Evolutionary conservation across 2,888 invertebrate genomes (phyloP).

Genomic region (Apotomis capreana): DNA sequence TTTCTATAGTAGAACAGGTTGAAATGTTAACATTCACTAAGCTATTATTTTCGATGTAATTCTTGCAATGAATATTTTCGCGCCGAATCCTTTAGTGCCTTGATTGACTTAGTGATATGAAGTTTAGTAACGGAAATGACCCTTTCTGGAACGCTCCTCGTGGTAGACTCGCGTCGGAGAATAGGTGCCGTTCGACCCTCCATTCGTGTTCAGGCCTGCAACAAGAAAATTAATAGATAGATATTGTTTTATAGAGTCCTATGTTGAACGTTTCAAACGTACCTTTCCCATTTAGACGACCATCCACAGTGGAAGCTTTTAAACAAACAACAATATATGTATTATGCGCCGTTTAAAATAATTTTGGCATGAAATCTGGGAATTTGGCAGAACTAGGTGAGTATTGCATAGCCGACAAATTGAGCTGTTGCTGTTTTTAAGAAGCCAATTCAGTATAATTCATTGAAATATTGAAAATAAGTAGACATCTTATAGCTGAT

Average conservation of each 20-base stretch:
- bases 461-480: too few species aligned
- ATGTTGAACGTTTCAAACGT: constrained; percentile 44
- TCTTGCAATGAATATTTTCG: constrained; percentile 10
- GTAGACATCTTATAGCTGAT: too few species aligned
- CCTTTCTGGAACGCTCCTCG: constrained; percentile 90
- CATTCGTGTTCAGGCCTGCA: constrained; percentile 85
- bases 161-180: constrained; percentile 92
- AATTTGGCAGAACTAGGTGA: neutral
- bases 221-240: constrained; percentile 44
- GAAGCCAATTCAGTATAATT: too few species aligned
- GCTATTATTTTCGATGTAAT: neutral
- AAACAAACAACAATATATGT: constrained; percentile 45
- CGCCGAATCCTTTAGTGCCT: constrained; percentile 11
- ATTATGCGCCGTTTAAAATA: neutral
- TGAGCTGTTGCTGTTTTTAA: too few species aligned
- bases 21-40: neutral
- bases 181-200: constrained; percentile 86
- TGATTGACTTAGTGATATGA: constrained; percentile 6
- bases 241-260: constrained; percentile 15
- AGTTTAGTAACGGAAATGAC: constrained; percentile 90
- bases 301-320: constrained; percentile 80
- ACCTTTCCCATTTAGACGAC: constrained; percentile 78
- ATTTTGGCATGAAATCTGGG: constrained; percentile 43
- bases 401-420: too few species aligned
- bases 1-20: too few species aligned